Evolutionary conservation across 2,113 vertebrate species (phyloP), one percentile per base, ranked within the genome.

Genomic region (Saguinus imperator): DNA sequence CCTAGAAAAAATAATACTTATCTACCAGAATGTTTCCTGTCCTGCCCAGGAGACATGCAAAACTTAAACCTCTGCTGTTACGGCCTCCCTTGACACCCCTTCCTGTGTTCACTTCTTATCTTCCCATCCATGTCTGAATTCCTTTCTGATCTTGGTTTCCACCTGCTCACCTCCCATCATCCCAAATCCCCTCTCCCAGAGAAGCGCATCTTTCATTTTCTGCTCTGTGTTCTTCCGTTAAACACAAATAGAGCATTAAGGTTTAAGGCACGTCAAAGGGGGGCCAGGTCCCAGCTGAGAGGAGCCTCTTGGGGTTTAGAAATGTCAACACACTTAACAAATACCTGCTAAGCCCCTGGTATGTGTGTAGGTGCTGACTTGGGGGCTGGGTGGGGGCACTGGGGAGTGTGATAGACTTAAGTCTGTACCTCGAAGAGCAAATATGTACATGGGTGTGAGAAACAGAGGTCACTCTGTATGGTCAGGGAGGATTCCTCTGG

Each of bases 1-100:
- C 82, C 1, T 27, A 84, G 86, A 72, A 68, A 90, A 13, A 94
- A 76, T 94, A 94, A 68, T 25, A 77, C 76, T 94, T 95, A 94
- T 48, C 94, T 70, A 48, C 92, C 88, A 18, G 68, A 83, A 88
- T 6, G 88, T 27, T 92, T n/a, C 1, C 91, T 79, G 64, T 91
- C 81, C 82, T 94, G 89, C 89, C 70, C 7, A 4, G 81, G 95
- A 94, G 84, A 57, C 0, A 0, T 50, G 61, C 94, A 52, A 79
- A 84, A 91, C 84, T 93, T 86, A 89, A 79, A 75, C 86, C 94
- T 70, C 43, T 5, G n/a, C 87, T 21, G 48, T 96, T 89, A 21
- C 76, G 37, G 61, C n/a, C 3, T n/a, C 27, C 0, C 16, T 52
- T 50, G n/a, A 79, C 81, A 83, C 68, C 66, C 52, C 0, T 14